Base-by-base conservation (phyloP, 2,113 vertebrate genomes). In the Crotophaga sulcirostris region DNA sequence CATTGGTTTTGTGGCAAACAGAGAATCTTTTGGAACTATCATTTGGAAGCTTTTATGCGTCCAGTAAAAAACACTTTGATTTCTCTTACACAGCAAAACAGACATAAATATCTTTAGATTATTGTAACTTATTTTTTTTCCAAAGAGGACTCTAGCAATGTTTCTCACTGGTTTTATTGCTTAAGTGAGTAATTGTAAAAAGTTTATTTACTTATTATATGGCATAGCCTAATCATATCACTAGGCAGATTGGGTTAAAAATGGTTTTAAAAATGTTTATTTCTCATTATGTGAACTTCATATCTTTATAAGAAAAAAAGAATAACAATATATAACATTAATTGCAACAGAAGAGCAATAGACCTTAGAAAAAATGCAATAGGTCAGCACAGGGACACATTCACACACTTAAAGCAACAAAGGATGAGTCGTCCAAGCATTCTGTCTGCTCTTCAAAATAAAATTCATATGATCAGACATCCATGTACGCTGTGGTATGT, bases 401-500 rank as follows among this genome's bases (percentile, higher is more conserved):
- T 90, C 75, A 77, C 45, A 63, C 51, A 52, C 33, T 83, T 80
- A 85, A 83, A 91, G 28, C 62, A 94, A 96, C 63, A 95, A 91
- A 91, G 62, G 58, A 66, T 26, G 9, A 68, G 36, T 85, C 6
- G 19, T 79, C 16, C 69, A 96, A 94, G 51, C 91, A 40, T 80
- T 83, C 59, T 95, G n/a, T 69, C 69, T 77, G 28, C 87, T 90
- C 36, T 87, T 95, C 89, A 85, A 94, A 96, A 89, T 83, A 59
- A 84, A 87, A 84, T 70, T 91, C 47, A 80, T 52, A n/a, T 29
- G 87, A 85, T 94, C 82, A 93, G 94, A 85, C 91, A 82, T 20
- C 68, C 69, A 82, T 87, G 84, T 52, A 75, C 0, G 0, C 13
- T 74, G 11, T 59, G 69, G 59, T 70, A 51, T 28, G 38, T 84